Conservation (phyloP, 92 coral and sea anemone species). For the Zoanthus solanderi region DNA sequence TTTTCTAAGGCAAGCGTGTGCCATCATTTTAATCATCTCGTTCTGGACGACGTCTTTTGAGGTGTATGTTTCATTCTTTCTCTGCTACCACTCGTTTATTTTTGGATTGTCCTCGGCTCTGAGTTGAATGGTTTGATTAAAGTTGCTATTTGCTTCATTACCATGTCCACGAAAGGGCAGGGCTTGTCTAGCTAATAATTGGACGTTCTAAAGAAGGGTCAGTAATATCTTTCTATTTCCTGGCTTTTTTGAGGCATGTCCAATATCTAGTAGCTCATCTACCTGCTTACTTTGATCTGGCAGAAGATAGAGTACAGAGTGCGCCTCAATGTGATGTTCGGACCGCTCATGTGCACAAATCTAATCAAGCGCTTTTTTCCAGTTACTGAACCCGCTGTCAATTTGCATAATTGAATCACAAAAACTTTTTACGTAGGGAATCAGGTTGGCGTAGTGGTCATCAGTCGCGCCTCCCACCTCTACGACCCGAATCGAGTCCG, state of each 20-base stretch:
- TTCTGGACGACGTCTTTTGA: conserved; percentile 5
- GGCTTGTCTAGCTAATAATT: conserved; percentile 16
- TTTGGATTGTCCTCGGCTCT: conserved; percentile 26
- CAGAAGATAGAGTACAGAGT: conserved; percentile 11
- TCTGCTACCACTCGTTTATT: conserved; percentile 19
- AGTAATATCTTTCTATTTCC: conserved; percentile 26
- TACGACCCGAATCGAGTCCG: too few species aligned
- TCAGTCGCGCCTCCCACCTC: too few species aligned
- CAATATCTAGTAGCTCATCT: conserved; percentile 11
- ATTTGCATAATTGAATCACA: background rate
- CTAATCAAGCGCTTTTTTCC: conserved; percentile 3
- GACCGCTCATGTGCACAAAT: conserved; percentile 9
- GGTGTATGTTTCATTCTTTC: conserved; percentile 23
- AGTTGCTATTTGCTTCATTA: conserved; percentile 24
- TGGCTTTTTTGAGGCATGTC: conserved; percentile 2
- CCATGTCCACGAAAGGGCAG: conserved; percentile 19
- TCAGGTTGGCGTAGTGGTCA: too few species aligned
- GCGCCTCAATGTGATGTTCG: conserved; percentile 8
- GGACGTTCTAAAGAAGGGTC: conserved; percentile 3
- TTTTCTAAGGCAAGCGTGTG: conserved; percentile 21
- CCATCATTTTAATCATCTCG: conserved; percentile 34
- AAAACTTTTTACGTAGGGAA: too few species aligned
- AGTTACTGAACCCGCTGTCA: background rate
- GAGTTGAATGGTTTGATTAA: conserved; percentile 27
- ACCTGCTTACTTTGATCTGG: conserved; percentile 5